These are phyloP conservation scores for Drosophila mauritiana DNA, from an alignment of 1,140 invertebrate genomes.

Conservation along the genomic window DNA sequence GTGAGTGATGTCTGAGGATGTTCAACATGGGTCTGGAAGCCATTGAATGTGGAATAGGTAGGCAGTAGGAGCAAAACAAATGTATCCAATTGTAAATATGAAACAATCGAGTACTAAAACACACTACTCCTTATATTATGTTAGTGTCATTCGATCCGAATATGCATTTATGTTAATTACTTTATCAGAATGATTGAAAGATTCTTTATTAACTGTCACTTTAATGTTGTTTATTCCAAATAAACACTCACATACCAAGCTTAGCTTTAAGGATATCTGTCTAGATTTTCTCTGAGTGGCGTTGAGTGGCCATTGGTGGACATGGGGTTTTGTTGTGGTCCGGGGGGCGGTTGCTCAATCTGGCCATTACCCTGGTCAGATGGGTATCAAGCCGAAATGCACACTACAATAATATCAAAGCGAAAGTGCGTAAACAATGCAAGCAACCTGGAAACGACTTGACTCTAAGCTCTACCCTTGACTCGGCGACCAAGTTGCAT, in stretches of 20 bases:
- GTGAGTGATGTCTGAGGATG: constrained; percentile 25
- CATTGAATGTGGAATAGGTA: no score
- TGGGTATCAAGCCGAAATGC: constrained; percentile 54
- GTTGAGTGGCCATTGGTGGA: background rate
- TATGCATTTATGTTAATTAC: no score
- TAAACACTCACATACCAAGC: no score
- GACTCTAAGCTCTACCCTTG: constrained; percentile 31
- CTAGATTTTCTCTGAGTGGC: background rate
- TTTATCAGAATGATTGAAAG: no score
- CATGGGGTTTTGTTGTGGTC: constrained; percentile 1
- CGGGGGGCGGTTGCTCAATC: constrained; percentile 13
- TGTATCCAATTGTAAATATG: background rate
- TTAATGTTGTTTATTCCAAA: no score
- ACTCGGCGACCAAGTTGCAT: constrained; percentile 19
- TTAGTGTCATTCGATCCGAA: no score
- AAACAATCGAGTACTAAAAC: no score
- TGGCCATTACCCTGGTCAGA: constrained; percentile 36
- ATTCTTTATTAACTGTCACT: no score
- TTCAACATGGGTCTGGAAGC: constrained; percentile 3
- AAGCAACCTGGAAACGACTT: constrained; percentile 70
- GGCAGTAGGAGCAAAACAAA: background rate
- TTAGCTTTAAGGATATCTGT: no score
- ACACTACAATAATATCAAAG: constrained; percentile 81
- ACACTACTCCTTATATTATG: no score
- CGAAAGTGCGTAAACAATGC: constrained; percentile 82